Evolutionary conservation across 2,113 vertebrate genomes (phyloP), one percentile per base, ranked within the genome.

Genomic region (Xenotilapia caudafasciata): DNA sequence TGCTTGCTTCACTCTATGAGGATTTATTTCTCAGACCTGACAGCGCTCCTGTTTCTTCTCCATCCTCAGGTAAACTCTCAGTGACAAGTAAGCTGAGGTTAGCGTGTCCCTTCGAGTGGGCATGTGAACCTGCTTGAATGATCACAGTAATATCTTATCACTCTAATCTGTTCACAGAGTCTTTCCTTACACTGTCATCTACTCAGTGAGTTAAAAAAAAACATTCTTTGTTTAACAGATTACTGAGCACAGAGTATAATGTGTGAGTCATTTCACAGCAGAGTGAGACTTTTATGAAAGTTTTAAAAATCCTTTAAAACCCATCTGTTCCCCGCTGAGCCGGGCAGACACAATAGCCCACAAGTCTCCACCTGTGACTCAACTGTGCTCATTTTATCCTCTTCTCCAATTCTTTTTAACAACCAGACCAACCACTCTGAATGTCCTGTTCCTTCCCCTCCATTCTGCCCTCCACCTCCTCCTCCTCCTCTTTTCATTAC

Each of bases 401-500:
- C 10, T 56, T 83, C 86, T 84, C 81, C 58, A 83, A 31, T 88
- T 83, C 40, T 81, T 85, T 73, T 89, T 14, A 82, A 55, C 79
- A 45, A 26, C 77, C 23, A 33, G 35, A 88, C 83, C 83, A 83
- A 51, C 84, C 77, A 9, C 35, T 82, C 83, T 90, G 86, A 90
- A 90, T 89, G 87, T 93, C 35, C 83, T 28, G 40, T 87, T 58
- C 83, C 82, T 81, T 40, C 84, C 85, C 6, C n/a, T 68, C 60
- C 56, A 49, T 21, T n/a, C 83, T 38, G 54, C 83, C 58, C 84
- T 51, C 54, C 73, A 7, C 58, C 31, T 4, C 85, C 88, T 47
- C 86, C 88, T 55, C 87, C 88, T 55, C 87, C 86, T 83, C 90
- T 88, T 91, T 91, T 94, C 91, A 93, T 92, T 94, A 89, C 85